Base-by-base conservation (phyloP, 2,888 invertebrate species). In the Antitype chi region DNA sequence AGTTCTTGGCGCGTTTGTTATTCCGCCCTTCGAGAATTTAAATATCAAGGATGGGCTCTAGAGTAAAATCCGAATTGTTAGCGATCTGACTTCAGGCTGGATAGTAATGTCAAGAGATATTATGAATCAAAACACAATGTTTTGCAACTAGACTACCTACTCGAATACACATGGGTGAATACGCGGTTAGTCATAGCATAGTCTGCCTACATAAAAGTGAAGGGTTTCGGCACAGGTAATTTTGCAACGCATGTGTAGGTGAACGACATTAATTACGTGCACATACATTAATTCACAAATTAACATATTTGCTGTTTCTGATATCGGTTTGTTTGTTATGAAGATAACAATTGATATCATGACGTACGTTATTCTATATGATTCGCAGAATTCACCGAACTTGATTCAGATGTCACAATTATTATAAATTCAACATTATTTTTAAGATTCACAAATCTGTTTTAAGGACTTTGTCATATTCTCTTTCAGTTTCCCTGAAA, bases 181-280 rank as follows among this genome's bases (percentile, higher is more conserved):
- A 78, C 76, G 70, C 85, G 69, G 75, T 88, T 85, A 87, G 86
- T 88, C 85, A 87, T 85, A 84, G 76, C 82, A 84, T 83, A 84
- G 79, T 81, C 87, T 82, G 78, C 86, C 89, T 82, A 85, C 89
- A 83, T 81, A 85, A 74, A 89, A 89, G 90, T 87, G 90, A 89
- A 87, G 87, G 89, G 89, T 84, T 77, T 74, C 79, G 76, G 70
- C 89, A 64, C 63, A 67, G 74, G 67, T 69, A 52, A 71, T 84
- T 87, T 78, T 86, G 89, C 82, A 89, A 85, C 73, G 43, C 55
- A 67, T 57, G 86, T 72, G 86, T 79, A 81, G 84, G 84, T 81
- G 55, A 77, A 62, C n/a, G 55, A 67, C 52, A 67, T 73, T 72
- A 68, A 81, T 69, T 66, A 63, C 53, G 7, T 63, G 70, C 60